Evolutionary conservation across 2,888 invertebrate genomes (phyloP), one percentile per base, ranked within the genome.

Genomic region (Morinoia aosen): DNA sequence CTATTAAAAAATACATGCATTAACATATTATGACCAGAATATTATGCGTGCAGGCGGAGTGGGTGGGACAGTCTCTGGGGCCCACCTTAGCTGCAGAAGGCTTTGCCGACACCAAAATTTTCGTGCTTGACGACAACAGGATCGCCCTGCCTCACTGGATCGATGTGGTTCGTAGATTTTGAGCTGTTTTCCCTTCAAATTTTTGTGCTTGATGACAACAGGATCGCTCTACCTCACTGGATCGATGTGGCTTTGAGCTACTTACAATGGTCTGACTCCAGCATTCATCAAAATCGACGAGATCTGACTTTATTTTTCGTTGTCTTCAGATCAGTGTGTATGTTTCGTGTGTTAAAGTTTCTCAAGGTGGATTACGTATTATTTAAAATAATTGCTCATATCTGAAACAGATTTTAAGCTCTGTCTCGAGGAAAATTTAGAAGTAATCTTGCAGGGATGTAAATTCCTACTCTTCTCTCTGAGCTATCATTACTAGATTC

Each of bases 91-190:
- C 98, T 16, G 98, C 97, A 14, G 97, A 98, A 0, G 97, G 97
- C 11, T 98, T 98, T 96, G 98, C 98, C 16, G 97, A 98, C 95
- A 97, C 98, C 0, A 98, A 98, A 96, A 98, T 99, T 40, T 97
- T 99, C 96, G 98, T 98, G 2, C 97, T 98, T 57, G 99, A 99
- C 97, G 99, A 98, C 97, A 98, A 98, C 97, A 97, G 98, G 96
- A 97, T 98, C 57, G 97, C 98, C 4, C 97, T 98, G 90, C 98
- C 98, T 0, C 97, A 98, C 97, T 98, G 98, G 98, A 97, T 98
- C 61, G 97, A 98, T 97, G 97, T 97, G 97, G 96, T 97, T 58
- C 95, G 96, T 95, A 19, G n/a, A 33, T 33, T 25, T 76, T 48
- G 8, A 25, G 8, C 8, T 16, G 76, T 0, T 76, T 76, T 76